Percentiles rank a stretch among this genome's conserved stretches.
Evolutionary conservation across 2,888 invertebrate genomes (phyloP).

Genomic region (Drosophila kambysellisi): DNA sequence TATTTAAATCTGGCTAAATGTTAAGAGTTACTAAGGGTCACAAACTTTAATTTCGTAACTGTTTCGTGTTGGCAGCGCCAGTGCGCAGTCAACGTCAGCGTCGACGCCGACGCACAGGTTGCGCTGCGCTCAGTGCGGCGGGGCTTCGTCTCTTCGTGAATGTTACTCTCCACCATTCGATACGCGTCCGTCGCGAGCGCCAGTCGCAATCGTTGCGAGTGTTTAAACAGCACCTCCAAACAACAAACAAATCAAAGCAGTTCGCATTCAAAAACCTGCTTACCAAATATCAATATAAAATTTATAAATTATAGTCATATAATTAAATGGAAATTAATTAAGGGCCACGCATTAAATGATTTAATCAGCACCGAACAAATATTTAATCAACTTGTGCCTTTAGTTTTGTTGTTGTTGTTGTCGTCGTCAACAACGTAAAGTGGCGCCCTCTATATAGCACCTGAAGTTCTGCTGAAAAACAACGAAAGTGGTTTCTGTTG

Average conservation of each 20-base stretch:
- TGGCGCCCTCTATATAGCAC: slow-evolving; percentile 29
- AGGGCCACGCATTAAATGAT: slow-evolving; percentile 28
- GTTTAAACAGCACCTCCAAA: slow-evolving; percentile 20
- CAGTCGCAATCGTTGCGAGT: slow-evolving; percentile 65
- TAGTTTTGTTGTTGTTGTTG: not conserved
- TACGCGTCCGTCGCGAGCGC: slow-evolving; percentile 73
- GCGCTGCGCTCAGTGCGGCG: slow-evolving; percentile 38
- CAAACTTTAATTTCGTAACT: slow-evolving; percentile 31
- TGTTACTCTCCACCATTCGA: slow-evolving; percentile 64
- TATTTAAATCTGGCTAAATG: not conserved
- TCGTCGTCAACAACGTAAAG: slow-evolving; percentile 3
- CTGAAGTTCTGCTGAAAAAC: slow-evolving; percentile 33
- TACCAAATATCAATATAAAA: slow-evolving; percentile 34
- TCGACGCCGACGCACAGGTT: slow-evolving; percentile 61
- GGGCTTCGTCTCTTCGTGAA: slow-evolving; percentile 52
- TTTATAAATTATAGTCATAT: slow-evolving; percentile 8
- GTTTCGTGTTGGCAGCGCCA: slow-evolving; percentile 18
- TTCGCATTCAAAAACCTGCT: slow-evolving; percentile 39
- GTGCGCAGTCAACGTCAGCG: slow-evolving; percentile 5
- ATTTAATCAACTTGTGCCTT: slow-evolving; percentile 18
- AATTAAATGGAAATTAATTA: slow-evolving; percentile 46
- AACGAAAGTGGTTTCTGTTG: slow-evolving; percentile 48
- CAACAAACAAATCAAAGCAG: slow-evolving; percentile 21
- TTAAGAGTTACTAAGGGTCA: slow-evolving; percentile 28
- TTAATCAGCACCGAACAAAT: slow-evolving; percentile 18